Conservation (phyloP, 92 coral and sea anemone genomes). For the Zoanthus sociatus region DNA sequence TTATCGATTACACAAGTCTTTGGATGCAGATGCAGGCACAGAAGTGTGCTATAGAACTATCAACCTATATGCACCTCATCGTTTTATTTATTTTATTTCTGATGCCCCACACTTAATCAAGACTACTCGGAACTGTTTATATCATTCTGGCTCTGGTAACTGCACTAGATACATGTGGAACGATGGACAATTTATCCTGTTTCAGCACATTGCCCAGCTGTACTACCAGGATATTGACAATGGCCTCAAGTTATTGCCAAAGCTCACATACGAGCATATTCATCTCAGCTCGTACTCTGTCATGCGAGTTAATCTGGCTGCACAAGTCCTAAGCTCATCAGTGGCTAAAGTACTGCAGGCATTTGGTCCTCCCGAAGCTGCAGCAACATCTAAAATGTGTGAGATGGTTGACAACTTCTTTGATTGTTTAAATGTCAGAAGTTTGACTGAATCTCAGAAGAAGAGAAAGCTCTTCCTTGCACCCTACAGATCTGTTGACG, state of each 20-base stretch:
- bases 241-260: slow-evolving; percentile 63
- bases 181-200: slow-evolving; percentile 49
- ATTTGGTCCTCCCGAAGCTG: slow-evolving; percentile 68
- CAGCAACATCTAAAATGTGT: slow-evolving; percentile 62
- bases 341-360: slow-evolving; percentile 57
- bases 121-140: too few relatives aligned
- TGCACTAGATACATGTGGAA: slow-evolving; percentile 55
- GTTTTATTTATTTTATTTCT: too few relatives aligned
- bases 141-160: too few relatives aligned
- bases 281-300: slow-evolving; percentile 61
- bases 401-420: not conserved
- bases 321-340: slow-evolving; percentile 72
- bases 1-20: too few relatives aligned
- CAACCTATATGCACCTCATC: too few relatives aligned
- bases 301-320: slow-evolving; percentile 74
- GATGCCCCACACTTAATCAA: too few relatives aligned
- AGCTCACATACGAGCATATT: slow-evolving; percentile 63
- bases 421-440: too few relatives aligned
- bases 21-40: too few relatives aligned
- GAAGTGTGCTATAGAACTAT: too few relatives aligned
- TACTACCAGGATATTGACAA: slow-evolving; percentile 61
- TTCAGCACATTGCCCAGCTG: slow-evolving; percentile 63
- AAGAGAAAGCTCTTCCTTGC: too few relatives aligned
- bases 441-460: too few relatives aligned
- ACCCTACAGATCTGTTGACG: too few relatives aligned